phyloP scores from a whole-genome alignment of 2,113 vertebrate species.

The Psephotus haematonotus region DNA sequence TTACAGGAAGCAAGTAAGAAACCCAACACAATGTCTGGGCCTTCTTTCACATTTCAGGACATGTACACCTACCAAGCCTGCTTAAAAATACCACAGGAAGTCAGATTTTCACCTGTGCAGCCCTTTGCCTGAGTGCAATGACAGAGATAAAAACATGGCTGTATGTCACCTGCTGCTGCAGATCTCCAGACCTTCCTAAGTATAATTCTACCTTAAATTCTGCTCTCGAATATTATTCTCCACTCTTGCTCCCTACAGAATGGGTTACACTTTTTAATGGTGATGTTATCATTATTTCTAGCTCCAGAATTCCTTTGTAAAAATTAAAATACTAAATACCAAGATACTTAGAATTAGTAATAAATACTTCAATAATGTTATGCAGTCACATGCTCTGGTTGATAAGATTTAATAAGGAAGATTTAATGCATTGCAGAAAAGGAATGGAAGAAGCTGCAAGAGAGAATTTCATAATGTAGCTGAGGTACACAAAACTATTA shows the following conservation, averaged over 20 bases:
- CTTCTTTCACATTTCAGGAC: background rate
- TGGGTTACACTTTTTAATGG: background rate
- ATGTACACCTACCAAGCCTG: background rate
- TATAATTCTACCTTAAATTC: background rate
- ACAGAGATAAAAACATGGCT: background rate
- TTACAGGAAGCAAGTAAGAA: background rate
- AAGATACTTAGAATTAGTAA: background rate
- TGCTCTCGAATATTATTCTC: background rate
- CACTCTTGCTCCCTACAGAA: background rate
- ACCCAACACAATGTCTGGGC: background rate
- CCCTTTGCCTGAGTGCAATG: background rate
- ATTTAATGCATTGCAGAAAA: background rate
- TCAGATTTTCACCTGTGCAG: background rate
- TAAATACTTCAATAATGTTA: background rate
- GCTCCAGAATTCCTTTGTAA: background rate
- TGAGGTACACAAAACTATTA: background rate
- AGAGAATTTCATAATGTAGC: background rate
- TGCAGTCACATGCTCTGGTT: background rate
- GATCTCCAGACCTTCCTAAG: background rate
- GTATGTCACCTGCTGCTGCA: background rate
- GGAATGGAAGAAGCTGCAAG: background rate
- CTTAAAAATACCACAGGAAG: background rate
- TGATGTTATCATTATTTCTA: background rate
- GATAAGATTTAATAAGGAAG: background rate
- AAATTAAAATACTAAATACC: background rate